Base-by-base conservation (phyloP, 2,113 vertebrate species). In the Formicarius rufipectus region DNA sequence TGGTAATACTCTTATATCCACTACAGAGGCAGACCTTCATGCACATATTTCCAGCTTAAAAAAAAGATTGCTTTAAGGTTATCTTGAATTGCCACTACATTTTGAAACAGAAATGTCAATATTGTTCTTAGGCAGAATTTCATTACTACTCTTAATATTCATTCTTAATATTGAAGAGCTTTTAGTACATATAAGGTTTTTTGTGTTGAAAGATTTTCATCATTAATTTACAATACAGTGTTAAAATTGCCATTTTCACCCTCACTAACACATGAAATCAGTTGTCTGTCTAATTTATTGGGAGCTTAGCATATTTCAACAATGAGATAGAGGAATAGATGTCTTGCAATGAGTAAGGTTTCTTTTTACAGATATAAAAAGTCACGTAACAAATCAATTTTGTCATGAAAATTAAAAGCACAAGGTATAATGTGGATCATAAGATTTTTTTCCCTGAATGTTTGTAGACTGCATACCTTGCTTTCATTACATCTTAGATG, bases 231-330 rank as follows among this genome's bases (percentile, higher is more conserved):
- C 45, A 69, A 80, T 85, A 86, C 87, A 90, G 56, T 95, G 82
- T 96, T 93, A 96, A 97, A 97, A 96, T 81, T 96, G 33, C 37
- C 91, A 93, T 97, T 97, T 97, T 95, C 87, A 60, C 79, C 78
- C 81, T 97, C 87, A 93, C 85, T 83, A 96, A 68, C 21, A 79
- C 88, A 94, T 97, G 91, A 97, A 97, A 98, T 97, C 88, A 28
- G 37, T 95, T 94, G 62, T 95, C 83, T 95, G 73, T 86, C 66
- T 95, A 40, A 95, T 96, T 91, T 87, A 72, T 44, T 91, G 49
- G 19, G 21, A 95, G 27, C 39, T 91, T 95, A 84, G 9, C 30
- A 78, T 95, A 91, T 90, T 91, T 85, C 35, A 75, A 76, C 49
- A 96, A 75, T 76, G 14, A 28, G 74, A 20, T 87, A 79, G 75